These are phyloP conservation scores for Trinectes maculatus DNA, from an alignment of 2,113 vertebrate genomes.

Conservation along the genomic window DNA sequence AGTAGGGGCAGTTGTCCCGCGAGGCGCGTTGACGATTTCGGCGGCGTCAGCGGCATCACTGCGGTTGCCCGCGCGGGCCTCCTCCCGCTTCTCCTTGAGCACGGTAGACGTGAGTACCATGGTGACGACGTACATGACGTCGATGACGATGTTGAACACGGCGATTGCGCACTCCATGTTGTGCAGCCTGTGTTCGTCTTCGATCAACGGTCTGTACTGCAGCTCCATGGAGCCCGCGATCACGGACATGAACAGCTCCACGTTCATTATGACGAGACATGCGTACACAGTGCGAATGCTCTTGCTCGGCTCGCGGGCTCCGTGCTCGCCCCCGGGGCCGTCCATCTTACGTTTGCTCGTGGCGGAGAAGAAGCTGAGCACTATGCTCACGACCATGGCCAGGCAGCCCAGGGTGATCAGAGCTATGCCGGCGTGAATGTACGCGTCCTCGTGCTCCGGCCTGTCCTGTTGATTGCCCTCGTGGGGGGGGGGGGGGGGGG, in stretches of 20 bases:
- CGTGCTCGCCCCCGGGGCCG: too few relatives aligned
- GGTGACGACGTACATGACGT: constrained; percentile 20
- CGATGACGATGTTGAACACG: constrained; percentile 20
- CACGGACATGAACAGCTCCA: constrained; percentile 17
- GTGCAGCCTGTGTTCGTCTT: not conserved
- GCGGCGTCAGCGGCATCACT: not conserved
- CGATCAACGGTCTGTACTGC: constrained; percentile 9
- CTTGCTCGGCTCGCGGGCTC: too few relatives aligned
- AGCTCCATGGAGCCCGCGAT: constrained; percentile 16
- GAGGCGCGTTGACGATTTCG: not conserved
- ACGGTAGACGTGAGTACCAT: not conserved
- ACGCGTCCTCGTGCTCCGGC: too few relatives aligned
- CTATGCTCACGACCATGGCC: constrained; percentile 10
- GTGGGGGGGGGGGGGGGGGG: too few relatives aligned
- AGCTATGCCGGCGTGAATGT: constrained; percentile 10
- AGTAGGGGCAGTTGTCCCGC: not conserved
- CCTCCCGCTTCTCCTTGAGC: not conserved
- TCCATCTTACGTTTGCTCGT: constrained; percentile 15
- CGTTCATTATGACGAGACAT: constrained; percentile 27
- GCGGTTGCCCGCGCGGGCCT: not conserved
- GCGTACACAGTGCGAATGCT: not conserved
- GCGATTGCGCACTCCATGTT: constrained; percentile 11
- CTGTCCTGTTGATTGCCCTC: too few relatives aligned
- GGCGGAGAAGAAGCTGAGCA: constrained; percentile 1
- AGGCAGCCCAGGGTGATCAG: not conserved